Evolutionary conservation across 2,797 vertebrate species (phyloP), one percentile per base, ranked within the genome.

Genomic region (Xyrichtys novacula): DNA sequence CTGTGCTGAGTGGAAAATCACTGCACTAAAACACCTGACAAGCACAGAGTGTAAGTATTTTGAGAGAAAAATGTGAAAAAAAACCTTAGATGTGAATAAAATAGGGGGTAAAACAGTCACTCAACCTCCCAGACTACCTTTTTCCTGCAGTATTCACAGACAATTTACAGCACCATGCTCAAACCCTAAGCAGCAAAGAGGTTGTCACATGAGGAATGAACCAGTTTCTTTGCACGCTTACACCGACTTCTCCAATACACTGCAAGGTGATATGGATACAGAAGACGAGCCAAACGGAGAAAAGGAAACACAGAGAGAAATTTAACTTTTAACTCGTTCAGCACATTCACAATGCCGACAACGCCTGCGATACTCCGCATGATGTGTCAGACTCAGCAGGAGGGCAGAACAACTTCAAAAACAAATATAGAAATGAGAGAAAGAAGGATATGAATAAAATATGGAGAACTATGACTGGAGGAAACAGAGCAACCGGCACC

Each of bases 361-460:
- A 60, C 11, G 29, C 53, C 28, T 69, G 62, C 3, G 7, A 65
- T 31, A 26, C 34, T 16, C 48, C 12, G 28, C 54, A 23, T 23
- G 54, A 58, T 49, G 57, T 20, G 61, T 44, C 8, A 5, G 36
- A 55, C 48, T 14, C 65, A 65, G 73, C 72, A 26, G 64, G 65
- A 31, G 25, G 52, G 19, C 44, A 26, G n/a, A 57, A 19, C 59
- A 25, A 66, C 67, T 71, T 84, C 66, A 73, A 64, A 75, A 68
- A 56, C 53, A 60, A 76, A 61, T 36, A 48, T 26, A 57, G 52
- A 54, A 32, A 59, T 53, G 26, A 75, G 68, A 63, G 46, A 71
- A 60, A n/a, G 44, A 78, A 28, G 23, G 3, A 2, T 2, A 47
- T 76, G 73, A 74, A 65, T 76, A 58, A 79, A 77, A 64, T 43